These are phyloP conservation scores for Ctenochaetus hawaiiensis DNA, from an alignment of 2,797 vertebrate genomes.

Conservation along the genomic window DNA sequence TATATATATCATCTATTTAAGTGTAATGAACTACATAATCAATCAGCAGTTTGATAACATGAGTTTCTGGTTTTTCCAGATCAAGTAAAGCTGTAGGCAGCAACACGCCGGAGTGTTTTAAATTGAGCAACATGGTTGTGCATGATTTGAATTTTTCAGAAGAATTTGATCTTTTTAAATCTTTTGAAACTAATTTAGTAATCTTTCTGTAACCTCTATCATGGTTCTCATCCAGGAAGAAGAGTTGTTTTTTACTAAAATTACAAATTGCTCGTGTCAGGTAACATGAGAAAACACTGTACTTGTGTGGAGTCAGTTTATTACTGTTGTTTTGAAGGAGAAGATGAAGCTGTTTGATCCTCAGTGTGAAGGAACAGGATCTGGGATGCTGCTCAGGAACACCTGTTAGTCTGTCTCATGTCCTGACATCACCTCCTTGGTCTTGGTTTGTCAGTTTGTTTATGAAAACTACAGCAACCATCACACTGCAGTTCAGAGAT, in stretches of 20 bases:
- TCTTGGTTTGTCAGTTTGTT: not conserved
- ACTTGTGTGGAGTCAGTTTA: constrained; percentile 42
- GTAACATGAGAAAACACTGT: constrained; percentile 32
- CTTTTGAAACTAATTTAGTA: not conserved
- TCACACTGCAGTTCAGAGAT: not conserved
- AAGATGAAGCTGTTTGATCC: constrained; percentile 44
- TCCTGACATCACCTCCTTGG: not conserved
- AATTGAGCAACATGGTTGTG: not conserved
- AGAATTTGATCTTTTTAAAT: not conserved
- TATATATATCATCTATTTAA: no score
- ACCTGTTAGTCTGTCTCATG: not conserved
- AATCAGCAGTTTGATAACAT: not conserved
- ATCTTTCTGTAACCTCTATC: not conserved
- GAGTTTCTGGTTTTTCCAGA: not conserved
- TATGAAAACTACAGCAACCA: not conserved
- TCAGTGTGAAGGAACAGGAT: constrained; percentile 17
- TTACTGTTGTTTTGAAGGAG: constrained; percentile 28
- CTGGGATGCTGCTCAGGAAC: not conserved
- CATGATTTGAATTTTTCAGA: no score
- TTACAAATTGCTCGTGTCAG: constrained; percentile 25
- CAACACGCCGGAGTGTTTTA: not conserved
- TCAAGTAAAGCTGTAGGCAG: not conserved
- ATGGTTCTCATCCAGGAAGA: constrained; percentile 12
- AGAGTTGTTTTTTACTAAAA: constrained; percentile 1
- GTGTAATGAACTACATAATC: not conserved